Evolutionary conservation across 2,888 invertebrate species (phyloP).

Genomic region (Megaustenia siamemsis): DNA sequence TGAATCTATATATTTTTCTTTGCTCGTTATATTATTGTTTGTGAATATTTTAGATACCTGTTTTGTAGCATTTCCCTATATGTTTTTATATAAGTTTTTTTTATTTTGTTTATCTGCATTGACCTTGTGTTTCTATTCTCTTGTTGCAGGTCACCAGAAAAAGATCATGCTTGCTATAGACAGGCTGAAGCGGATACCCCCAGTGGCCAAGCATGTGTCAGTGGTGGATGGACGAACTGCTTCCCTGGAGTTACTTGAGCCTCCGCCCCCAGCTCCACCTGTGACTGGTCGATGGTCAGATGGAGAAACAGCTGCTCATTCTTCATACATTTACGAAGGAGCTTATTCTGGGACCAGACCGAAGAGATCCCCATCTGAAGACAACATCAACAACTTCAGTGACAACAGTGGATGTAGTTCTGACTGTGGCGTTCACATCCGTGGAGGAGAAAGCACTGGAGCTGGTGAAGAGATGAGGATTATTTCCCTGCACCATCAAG

Average conservation of each 20-base stretch:
- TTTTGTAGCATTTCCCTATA: too few species aligned
- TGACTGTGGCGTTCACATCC: slow-evolving; percentile 44
- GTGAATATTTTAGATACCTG: too few species aligned
- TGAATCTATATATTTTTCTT: too few species aligned
- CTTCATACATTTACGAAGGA: slow-evolving; percentile 46
- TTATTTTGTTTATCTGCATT: not conserved
- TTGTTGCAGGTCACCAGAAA: slow-evolving; percentile 94
- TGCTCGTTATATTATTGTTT: too few species aligned
- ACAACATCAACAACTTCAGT: slow-evolving; percentile 70
- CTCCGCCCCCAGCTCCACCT: slow-evolving; percentile 67
- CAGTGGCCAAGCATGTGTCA: slow-evolving; percentile 72
- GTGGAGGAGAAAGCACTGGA: slow-evolving; percentile 34
- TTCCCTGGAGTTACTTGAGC: slow-evolving; percentile 69
- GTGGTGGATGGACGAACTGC: slow-evolving; percentile 66
- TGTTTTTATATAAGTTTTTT: too few species aligned
- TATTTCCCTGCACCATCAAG: slow-evolving; percentile 55
- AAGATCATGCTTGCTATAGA: slow-evolving; percentile 98
- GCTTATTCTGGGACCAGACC: slow-evolving; percentile 57
- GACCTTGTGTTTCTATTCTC: not conserved
- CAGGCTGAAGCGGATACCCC: slow-evolving; percentile 90
- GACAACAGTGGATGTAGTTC: slow-evolving; percentile 60
- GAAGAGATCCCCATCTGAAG: slow-evolving; percentile 71
- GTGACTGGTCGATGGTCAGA: slow-evolving; percentile 68
- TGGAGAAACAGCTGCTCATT: slow-evolving; percentile 62
- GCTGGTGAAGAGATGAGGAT: slow-evolving; percentile 51